Conservation (phyloP, 1,140 invertebrate genomes). For the Helicoverpa armigera region DNA sequence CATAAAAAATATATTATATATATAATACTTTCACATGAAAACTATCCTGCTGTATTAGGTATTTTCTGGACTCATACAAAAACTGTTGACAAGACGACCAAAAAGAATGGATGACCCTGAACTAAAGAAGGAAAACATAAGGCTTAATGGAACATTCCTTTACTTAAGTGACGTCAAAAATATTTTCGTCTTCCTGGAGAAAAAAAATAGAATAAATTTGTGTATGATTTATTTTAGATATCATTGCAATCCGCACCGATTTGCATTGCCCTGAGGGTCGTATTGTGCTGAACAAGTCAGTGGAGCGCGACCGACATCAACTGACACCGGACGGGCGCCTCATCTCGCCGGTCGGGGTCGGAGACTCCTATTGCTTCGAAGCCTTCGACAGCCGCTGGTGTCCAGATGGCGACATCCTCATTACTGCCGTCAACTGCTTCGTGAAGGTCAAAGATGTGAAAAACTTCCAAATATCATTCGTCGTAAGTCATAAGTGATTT, state of each 20-base stretch:
- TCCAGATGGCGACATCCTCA: constrained; percentile 60
- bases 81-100: too few species aligned
- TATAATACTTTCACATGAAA: too few species aligned
- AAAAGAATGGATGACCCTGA: too few species aligned
- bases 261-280: constrained; percentile 66
- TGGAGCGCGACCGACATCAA: constrained; percentile 61
- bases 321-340: constrained; percentile 63
- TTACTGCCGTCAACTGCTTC: constrained; percentile 74
- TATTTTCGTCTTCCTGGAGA: background rate
- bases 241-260: constrained; percentile 66
- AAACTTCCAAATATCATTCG: constrained; percentile 74
- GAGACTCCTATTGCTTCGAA: constrained; percentile 73
- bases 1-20: too few species aligned
- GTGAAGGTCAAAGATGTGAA: constrained; percentile 58
- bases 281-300: constrained; percentile 67
- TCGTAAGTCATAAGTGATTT: constrained; percentile 64
- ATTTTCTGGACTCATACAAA: too few species aligned
- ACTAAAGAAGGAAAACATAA: too few species aligned
- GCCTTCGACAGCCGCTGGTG: constrained; percentile 73
- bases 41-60: too few species aligned
- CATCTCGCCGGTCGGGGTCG: constrained; percentile 53
- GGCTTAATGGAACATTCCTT: too few species aligned
- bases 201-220: background rate
- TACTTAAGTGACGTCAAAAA: background rate
- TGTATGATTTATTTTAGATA: constrained; percentile 65